These are phyloP conservation scores for Periparus ater DNA, from an alignment of 2,797 vertebrate species.

Conservation along the genomic window DNA sequence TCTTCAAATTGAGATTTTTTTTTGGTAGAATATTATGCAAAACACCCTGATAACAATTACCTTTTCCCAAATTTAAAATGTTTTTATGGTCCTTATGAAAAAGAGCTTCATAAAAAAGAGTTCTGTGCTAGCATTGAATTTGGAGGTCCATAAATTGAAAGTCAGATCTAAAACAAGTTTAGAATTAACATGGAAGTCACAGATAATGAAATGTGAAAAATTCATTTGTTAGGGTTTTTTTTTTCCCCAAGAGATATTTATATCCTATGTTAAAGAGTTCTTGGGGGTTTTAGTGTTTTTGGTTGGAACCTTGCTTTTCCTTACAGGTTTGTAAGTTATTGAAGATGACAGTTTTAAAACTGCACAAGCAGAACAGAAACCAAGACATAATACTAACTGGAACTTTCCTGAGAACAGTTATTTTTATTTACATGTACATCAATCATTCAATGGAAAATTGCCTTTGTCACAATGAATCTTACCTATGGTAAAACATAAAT, in stretches of 20 bases:
- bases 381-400: background rate
- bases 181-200: background rate
- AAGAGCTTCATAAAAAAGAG: background rate
- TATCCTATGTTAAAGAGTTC: background rate
- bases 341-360: background rate
- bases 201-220: background rate
- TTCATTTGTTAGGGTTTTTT: background rate
- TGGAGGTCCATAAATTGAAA: background rate
- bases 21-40: background rate
- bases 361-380: background rate
- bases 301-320: background rate
- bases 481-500: background rate
- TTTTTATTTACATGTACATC: background rate
- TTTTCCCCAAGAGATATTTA: background rate
- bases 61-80: background rate
- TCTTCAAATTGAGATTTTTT: background rate
- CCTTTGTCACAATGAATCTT: background rate
- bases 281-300: fast-evolving
- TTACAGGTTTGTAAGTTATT: background rate
- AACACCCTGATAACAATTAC: background rate
- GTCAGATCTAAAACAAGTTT: background rate
- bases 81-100: background rate
- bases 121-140: background rate
- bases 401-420: background rate
- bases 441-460: background rate